Evolutionary conservation across 2,113 vertebrate genomes (phyloP).

Genomic region (Castor canadensis): DNA sequence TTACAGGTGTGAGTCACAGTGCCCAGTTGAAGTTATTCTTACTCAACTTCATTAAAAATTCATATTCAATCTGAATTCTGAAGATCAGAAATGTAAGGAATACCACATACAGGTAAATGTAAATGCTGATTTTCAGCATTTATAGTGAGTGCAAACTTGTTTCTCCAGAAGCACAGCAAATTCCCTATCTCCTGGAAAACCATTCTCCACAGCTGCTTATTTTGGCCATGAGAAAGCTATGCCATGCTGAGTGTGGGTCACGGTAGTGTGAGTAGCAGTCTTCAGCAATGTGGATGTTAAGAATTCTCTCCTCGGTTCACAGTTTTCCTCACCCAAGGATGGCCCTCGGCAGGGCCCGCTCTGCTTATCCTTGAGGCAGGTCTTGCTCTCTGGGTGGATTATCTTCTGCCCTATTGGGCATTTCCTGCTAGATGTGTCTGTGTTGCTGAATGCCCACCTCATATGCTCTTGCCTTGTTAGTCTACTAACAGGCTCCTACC

Average conservation of each 20-base stretch:
- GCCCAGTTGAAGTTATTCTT: neutral
- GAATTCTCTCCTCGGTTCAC: neutral
- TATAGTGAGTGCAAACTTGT: neutral
- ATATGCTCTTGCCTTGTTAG: neutral
- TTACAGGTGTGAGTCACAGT: too few relatives aligned
- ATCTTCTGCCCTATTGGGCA: neutral
- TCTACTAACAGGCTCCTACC: neutral
- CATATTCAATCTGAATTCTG: neutral
- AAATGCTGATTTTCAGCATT: neutral
- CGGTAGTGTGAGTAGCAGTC: neutral
- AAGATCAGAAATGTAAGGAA: conserved; percentile 44
- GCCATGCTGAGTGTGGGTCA: neutral
- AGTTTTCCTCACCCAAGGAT: neutral
- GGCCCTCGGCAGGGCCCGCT: too few relatives aligned
- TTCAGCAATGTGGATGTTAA: neutral
- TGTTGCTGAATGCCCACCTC: neutral
- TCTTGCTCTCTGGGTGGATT: neutral
- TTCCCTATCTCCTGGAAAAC: neutral
- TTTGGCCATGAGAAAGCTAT: neutral
- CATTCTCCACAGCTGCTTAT: neutral
- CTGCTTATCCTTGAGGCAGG: neutral
- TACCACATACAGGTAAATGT: neutral
- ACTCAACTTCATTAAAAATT: neutral
- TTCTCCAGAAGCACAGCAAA: neutral
- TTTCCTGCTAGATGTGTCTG: neutral